Percentiles rank a stretch among this genome's conserved stretches.
Conservation (phyloP, 2,113 vertebrate genomes). For the Sorex fumeus region DNA sequence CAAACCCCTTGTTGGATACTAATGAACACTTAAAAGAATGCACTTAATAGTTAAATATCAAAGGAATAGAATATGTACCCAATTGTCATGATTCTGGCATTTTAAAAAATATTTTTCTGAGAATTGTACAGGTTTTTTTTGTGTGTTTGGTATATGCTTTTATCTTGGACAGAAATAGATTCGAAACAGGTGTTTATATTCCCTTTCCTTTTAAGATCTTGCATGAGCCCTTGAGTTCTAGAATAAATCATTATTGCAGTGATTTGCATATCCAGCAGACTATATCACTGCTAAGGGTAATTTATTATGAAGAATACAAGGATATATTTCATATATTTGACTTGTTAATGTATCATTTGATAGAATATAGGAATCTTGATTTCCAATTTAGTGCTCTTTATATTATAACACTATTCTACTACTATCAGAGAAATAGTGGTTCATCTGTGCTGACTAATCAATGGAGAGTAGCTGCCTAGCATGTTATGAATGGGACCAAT, state of each 20-base stretch:
- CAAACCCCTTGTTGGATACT: not conserved
- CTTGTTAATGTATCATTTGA: not conserved
- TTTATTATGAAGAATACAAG: not conserved
- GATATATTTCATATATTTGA: not conserved
- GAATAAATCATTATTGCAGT: not conserved
- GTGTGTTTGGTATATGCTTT: not conserved
- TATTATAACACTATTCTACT: not conserved
- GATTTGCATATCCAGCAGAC: not conserved
- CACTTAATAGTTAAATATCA: not conserved
- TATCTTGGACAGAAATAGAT: not conserved
- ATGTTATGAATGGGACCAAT: not conserved
- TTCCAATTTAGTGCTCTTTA: not conserved
- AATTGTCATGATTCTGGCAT: not conserved
- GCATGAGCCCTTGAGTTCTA: not conserved
- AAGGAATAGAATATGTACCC: not conserved
- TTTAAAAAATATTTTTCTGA: constrained; percentile 12
- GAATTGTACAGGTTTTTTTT: not conserved
- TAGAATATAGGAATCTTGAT: constrained; percentile 36
- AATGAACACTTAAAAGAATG: not conserved
- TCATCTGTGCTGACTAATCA: not conserved
- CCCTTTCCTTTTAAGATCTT: constrained; percentile 15
- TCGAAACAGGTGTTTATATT: constrained; percentile 22
- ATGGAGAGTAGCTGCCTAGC: not conserved
- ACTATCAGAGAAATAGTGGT: not conserved
- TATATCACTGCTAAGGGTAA: not conserved